These are phyloP conservation scores for Gymnocypris eckloni DNA, from an alignment of 2,797 vertebrate species.

Conservation along the genomic window DNA sequence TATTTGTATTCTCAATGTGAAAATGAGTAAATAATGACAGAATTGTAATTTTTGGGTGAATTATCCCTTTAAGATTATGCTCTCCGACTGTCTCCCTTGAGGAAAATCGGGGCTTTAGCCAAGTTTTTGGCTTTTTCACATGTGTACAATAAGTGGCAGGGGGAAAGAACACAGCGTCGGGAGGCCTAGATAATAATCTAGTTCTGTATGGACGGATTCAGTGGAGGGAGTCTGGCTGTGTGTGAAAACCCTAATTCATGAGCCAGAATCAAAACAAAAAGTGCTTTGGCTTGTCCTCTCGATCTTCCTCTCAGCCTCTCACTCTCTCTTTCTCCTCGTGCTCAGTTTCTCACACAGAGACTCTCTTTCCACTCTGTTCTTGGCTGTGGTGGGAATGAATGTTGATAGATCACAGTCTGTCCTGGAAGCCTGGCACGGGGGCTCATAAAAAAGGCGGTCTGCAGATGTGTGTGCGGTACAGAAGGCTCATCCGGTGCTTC, in stretches of 20 bases:
- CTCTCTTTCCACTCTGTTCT: slow-evolving; percentile 38
- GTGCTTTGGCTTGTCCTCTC: slow-evolving; percentile 41
- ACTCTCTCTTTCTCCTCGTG: background rate
- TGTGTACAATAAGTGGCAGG: slow-evolving; percentile 53
- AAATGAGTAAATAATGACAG: background rate
- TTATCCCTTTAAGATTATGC: slow-evolving; percentile 1
- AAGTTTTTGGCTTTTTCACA: slow-evolving; percentile 25
- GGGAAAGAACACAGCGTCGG: slow-evolving; percentile 24
- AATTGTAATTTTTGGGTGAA: background rate
- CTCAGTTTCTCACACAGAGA: slow-evolving; percentile 25
- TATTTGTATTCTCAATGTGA: background rate
- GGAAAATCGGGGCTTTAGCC: slow-evolving; percentile 19
- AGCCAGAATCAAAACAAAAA: slow-evolving; percentile 43
- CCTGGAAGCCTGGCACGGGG: slow-evolving; percentile 60
- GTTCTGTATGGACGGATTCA: slow-evolving; percentile 36
- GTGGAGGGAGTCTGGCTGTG: slow-evolving; percentile 35
- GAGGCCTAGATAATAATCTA: slow-evolving; percentile 32
- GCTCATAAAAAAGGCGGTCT: slow-evolving; percentile 57
- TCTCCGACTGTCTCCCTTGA: slow-evolving; percentile 20
- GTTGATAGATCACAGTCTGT: slow-evolving; percentile 62
- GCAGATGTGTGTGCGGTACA: slow-evolving; percentile 41
- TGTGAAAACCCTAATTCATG: slow-evolving; percentile 44
- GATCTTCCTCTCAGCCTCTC: slow-evolving; percentile 17
- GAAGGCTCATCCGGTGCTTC: slow-evolving; percentile 58
- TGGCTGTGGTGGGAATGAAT: slow-evolving; percentile 55